These are phyloP conservation scores for Blastobasis adustella DNA, from an alignment of 2,888 invertebrate species.

Conservation along the genomic window DNA sequence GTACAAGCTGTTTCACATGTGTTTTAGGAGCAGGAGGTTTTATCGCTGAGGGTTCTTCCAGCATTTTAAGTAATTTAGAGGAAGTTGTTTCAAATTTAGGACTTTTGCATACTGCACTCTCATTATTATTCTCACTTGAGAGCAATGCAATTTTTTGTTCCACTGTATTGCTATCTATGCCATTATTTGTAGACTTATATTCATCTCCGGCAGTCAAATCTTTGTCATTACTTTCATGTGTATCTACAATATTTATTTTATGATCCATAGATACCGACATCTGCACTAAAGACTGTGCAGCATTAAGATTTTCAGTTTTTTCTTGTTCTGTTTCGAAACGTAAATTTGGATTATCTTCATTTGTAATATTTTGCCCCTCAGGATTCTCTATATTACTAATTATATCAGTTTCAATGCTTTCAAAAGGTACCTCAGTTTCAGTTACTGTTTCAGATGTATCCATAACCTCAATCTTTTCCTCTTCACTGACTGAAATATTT, in stretches of 20 bases:
- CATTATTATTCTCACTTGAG: constrained; percentile 36
- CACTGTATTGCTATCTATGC: constrained; percentile 24
- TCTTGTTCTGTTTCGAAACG: constrained; percentile 64
- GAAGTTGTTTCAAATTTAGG: constrained; percentile 54
- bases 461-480: constrained; percentile 1
- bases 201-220: no score
- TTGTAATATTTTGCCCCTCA: constrained; percentile 4
- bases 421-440: constrained; percentile 1
- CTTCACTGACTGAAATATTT: constrained; percentile 4
- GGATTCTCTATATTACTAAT: not conserved
- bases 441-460: not conserved
- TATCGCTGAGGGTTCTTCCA: constrained; percentile 63
- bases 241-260: constrained; percentile 34
- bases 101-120: constrained; percentile 29
- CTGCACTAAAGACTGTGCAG: constrained; percentile 66
- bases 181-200: constrained; percentile 23
- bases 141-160: constrained; percentile 39
- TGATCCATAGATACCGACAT: constrained; percentile 66
- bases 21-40: constrained; percentile 30
- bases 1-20: constrained; percentile 42
- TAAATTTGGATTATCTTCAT: constrained; percentile 32
- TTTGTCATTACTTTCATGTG: constrained; percentile 23
- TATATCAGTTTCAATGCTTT: constrained; percentile 4
- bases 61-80: constrained; percentile 73
- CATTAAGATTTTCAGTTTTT: constrained; percentile 63